Evolutionary conservation across 2,888 invertebrate genomes (phyloP).

Genomic region (Nowickia ferox): DNA sequence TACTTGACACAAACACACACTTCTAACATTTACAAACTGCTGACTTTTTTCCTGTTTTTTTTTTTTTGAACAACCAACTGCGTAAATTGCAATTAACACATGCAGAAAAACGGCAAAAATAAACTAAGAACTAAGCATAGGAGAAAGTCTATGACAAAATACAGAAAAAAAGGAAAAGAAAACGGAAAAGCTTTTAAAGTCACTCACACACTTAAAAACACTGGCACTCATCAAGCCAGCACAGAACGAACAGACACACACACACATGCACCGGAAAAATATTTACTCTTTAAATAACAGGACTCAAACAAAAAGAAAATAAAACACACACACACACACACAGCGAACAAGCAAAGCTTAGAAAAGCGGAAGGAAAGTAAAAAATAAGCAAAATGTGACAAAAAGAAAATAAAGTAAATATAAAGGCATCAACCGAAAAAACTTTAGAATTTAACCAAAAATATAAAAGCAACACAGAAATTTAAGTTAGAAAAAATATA

Average conservation of each 20-base stretch:
- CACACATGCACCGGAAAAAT: slow-evolving; percentile 50
- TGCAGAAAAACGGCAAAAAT: slow-evolving; percentile 41
- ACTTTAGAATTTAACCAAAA: slow-evolving; percentile 51
- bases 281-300: slow-evolving; percentile 67
- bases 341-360: slow-evolving; percentile 12
- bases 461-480: not conserved
- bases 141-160: slow-evolving; percentile 44
- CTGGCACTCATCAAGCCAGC: not conserved
- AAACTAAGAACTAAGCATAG: slow-evolving; percentile 40
- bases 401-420: slow-evolving; percentile 51
- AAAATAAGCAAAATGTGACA: slow-evolving; percentile 64
- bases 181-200: slow-evolving; percentile 66
- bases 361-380: slow-evolving; percentile 40
- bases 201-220: slow-evolving; percentile 40
- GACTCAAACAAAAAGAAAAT: not conserved
- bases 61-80: slow-evolving; percentile 51
- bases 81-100: slow-evolving; percentile 72
- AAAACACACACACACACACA: slow-evolving; percentile 33
- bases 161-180: not conserved
- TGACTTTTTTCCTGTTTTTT: not conserved
- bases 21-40: slow-evolving; percentile 44
- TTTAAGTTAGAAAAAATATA: slow-evolving; percentile 15
- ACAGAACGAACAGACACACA: not conserved
- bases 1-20: slow-evolving; percentile 62
- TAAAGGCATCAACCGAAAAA: slow-evolving; percentile 43